A percentile compares a stretch with the other conserved stretches of the same genome.
These are phyloP conservation scores for Parazoanthus atlanticus DNA, from an alignment of 92 coral and sea anemone genomes.

Conservation along the genomic window DNA sequence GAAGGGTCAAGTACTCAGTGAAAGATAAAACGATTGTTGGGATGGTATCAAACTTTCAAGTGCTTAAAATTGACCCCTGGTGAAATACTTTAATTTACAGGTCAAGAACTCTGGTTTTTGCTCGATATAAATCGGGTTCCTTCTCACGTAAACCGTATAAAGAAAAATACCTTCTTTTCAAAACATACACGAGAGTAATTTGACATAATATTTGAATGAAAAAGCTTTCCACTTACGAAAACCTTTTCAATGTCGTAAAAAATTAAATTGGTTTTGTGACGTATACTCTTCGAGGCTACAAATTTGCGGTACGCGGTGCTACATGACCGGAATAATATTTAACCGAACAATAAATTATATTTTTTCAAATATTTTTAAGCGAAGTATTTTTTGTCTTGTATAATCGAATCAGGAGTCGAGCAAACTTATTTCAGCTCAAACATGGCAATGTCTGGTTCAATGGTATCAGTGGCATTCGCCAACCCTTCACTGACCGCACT, in stretches of 20 bases:
- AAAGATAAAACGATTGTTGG: constrained; percentile 31
- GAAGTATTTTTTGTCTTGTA: constrained; percentile 3
- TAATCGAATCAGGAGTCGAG: constrained; percentile 11
- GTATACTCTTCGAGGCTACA: too few species aligned
- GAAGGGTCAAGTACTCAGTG: constrained; percentile 32
- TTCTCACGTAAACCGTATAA: neutral
- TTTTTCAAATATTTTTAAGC: constrained; percentile 7
- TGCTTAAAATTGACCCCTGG: constrained; percentile 40
- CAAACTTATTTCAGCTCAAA: neutral
- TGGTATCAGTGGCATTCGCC: neutral
- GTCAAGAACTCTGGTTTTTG: constrained; percentile 12
- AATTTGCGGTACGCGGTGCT: neutral
- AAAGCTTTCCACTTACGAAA: neutral
- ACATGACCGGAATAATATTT: neutral
- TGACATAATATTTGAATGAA: neutral
- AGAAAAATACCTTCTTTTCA: neutral
- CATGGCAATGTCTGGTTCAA: neutral
- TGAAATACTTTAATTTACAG: constrained; percentile 8
- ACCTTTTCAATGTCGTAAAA: neutral
- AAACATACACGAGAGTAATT: neutral
- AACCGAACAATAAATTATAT: neutral
- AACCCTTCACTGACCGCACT: neutral
- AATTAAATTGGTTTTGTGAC: too few species aligned
- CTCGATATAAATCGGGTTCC: neutral
- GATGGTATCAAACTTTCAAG: constrained; percentile 25